phyloP scores from a whole-genome alignment of 2,888 invertebrate genomes.

The Pandemis corylana region DNA sequence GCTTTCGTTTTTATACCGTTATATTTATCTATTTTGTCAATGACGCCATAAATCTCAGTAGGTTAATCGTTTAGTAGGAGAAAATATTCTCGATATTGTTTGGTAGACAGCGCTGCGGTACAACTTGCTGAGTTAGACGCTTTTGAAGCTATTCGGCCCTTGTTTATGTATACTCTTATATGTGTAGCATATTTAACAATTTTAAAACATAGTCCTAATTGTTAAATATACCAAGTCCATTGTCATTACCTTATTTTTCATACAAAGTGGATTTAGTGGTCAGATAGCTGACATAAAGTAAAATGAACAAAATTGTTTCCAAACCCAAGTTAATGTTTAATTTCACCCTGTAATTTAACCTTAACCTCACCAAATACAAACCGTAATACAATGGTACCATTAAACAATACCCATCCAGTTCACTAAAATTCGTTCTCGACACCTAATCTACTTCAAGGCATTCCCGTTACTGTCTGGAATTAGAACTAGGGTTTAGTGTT shows the following conservation, averaged over 20 bases:
- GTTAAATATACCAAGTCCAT: too few species aligned
- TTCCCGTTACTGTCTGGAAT: constrained; percentile 6
- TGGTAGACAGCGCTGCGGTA: too few species aligned
- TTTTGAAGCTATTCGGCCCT: too few species aligned
- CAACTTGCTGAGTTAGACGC: too few species aligned
- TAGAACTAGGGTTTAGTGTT: constrained; percentile 31
- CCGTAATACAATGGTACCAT: not conserved
- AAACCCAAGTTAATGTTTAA: not conserved
- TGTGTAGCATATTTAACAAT: too few species aligned
- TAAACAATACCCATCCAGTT: not conserved
- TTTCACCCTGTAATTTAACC: not conserved
- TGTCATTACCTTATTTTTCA: too few species aligned
- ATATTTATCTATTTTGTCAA: not conserved
- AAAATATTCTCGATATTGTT: too few species aligned
- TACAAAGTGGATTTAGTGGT: too few species aligned
- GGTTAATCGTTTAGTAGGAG: not conserved
- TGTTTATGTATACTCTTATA: too few species aligned
- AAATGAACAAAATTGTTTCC: not conserved
- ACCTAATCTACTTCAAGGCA: not conserved
- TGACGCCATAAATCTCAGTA: not conserved
- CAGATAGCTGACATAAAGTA: too few species aligned
- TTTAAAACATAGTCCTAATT: too few species aligned
- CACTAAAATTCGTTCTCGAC: not conserved
- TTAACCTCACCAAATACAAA: not conserved
- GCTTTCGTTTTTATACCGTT: not conserved